Evolutionary conservation across 2,113 vertebrate genomes (phyloP).

Genomic region (Rhagologus leucostigma): DNA sequence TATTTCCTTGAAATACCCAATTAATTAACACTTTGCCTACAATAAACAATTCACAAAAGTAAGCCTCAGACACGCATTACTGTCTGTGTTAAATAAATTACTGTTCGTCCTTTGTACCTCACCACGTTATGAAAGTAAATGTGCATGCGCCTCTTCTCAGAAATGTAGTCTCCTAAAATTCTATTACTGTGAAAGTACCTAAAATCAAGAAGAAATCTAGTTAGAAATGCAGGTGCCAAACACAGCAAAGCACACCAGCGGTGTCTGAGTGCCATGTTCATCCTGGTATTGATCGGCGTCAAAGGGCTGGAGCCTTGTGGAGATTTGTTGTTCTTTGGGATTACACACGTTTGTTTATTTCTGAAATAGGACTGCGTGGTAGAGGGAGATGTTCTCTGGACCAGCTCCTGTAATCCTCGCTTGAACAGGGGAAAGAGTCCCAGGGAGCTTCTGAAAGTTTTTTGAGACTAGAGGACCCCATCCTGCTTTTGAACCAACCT

Average conservation of each 20-base stretch:
- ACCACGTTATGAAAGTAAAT: not conserved
- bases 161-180: not conserved
- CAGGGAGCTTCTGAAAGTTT: not conserved
- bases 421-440: not conserved
- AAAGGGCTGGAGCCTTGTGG: not conserved
- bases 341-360: not conserved
- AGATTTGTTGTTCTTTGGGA: not conserved
- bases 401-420: not conserved
- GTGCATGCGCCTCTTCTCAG: not conserved
- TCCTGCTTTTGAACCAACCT: not conserved
- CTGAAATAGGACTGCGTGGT: not conserved
- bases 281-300: not conserved
- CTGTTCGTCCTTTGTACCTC: not conserved
- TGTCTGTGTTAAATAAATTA: not conserved
- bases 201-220: not conserved
- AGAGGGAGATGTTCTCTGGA: rapidly evolving
- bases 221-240: not conserved
- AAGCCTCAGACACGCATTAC: not conserved
- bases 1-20: not conserved
- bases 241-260: not conserved
- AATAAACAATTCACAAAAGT: not conserved
- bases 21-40: slow-evolving; percentile 33
- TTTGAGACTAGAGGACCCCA: not conserved
- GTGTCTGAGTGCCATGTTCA: not conserved
- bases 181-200: not conserved